Conservation (phyloP, 2,113 vertebrate species). For the Zootoca vivipara region DNA sequence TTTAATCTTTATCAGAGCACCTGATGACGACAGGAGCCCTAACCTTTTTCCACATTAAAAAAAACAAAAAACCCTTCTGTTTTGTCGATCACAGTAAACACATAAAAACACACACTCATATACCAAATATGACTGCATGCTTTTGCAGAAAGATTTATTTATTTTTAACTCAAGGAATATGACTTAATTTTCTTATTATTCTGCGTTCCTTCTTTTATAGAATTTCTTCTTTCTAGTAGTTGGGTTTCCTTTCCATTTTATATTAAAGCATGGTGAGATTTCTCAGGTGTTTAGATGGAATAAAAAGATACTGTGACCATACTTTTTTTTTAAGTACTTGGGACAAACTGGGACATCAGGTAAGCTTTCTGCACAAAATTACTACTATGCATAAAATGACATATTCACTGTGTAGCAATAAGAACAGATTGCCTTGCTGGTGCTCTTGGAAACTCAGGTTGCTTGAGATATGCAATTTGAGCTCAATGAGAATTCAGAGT, state of each 20-base stretch:
- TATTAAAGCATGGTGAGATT: constrained; percentile 28
- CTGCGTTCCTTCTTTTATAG: rapidly evolving
- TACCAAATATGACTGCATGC: not conserved
- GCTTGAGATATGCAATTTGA: constrained; percentile 42
- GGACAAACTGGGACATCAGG: constrained; percentile 46
- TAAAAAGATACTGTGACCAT: not conserved
- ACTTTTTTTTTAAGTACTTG: constrained; percentile 49
- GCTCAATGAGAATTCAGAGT: constrained; percentile 50
- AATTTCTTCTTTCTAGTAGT: not conserved
- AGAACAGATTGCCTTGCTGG: constrained; percentile 53
- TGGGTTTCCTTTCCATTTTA: not conserved
- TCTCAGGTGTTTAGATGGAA: constrained; percentile 40
- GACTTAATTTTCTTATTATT: rapidly evolving
- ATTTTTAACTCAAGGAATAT: not conserved
- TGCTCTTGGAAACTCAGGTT: constrained; percentile 44
- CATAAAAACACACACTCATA: too few species aligned
- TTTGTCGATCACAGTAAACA: too few species aligned
- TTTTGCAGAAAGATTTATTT: not conserved
- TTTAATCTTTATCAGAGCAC: too few species aligned
- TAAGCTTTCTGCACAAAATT: constrained; percentile 44
- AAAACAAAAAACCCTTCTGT: too few species aligned
- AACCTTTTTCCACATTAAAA: too few species aligned
- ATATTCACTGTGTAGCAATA: constrained; percentile 58
- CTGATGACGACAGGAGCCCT: too few species aligned
- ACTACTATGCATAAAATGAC: constrained; percentile 56